Base-by-base conservation (phyloP, 2,797 vertebrate genomes). In the Selene dorsalis region DNA sequence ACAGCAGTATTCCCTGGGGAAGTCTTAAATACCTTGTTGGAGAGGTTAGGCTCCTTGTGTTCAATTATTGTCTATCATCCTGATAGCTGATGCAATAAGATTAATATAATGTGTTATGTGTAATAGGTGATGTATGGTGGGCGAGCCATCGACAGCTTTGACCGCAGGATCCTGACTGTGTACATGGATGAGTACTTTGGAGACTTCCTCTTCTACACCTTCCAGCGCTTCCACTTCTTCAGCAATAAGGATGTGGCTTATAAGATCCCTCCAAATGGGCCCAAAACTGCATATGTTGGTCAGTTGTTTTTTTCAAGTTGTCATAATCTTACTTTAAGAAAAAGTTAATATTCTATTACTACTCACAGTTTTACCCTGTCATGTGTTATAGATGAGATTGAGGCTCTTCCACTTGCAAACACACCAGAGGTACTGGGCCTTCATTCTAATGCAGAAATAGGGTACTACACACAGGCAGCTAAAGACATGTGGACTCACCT, bases 121-220 rank as follows among this genome's bases (percentile, higher is more conserved):
- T 65, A n/a, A 45, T 66, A 99, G 98, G 98, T 99, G 88, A 98
- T 99, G 97, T 99, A 99, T 0, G 98, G 98, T 0, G 98, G 98
- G 0, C 93, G 98, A 0, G 96, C 93, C 43, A 98, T 97, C 0
- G 98, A 99, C 73, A 97, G 97, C 94, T 99, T 98, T 13, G 98
- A 99, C 85, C 95, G 97, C 11, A 96, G 97, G 79, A 96, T 99
- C 90, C 96, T 99, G 48, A 95, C 91, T 0, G 89, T 93, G 73
- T 99, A 99, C 89, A 98, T 99, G 97, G 95, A 99, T 0, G 98
- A 99, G 83, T 99, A 98, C 88, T 83, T 99, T 1, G 98, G 98
- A 7, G 98, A 99, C 85, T 99, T 98, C 88, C 91, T 99, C 38
- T 99, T 98, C 28, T 96, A 97, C 88, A 96, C 95, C 0, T 98